These are phyloP conservation scores for Drosophila leonis DNA, from an alignment of 2,888 invertebrate genomes.

Conservation along the genomic window DNA sequence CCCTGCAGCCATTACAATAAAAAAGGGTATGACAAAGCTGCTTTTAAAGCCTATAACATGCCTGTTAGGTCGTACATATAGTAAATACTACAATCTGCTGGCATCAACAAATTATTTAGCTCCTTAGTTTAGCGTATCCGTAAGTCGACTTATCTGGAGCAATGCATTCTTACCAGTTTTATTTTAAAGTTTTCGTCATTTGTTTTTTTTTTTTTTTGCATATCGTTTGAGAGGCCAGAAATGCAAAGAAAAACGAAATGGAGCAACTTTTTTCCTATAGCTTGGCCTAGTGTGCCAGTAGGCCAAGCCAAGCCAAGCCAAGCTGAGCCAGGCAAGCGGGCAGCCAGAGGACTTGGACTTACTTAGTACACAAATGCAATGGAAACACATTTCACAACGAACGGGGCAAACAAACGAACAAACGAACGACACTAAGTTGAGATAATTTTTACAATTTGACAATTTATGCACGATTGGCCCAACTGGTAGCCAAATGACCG, in stretches of 20 bases:
- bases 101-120: neutral
- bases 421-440: conserved; percentile 69
- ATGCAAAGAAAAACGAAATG: conserved; percentile 65
- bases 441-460: conserved; percentile 83
- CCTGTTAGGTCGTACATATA: neutral
- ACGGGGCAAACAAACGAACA: conserved; percentile 38
- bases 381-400: conserved; percentile 76
- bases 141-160: neutral
- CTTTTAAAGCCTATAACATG: neutral
- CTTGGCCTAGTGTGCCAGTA: conserved; percentile 25
- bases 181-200: conserved; percentile 24
- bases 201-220: conserved; percentile 54
- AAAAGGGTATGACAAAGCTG: neutral
- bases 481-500: conserved; percentile 37
- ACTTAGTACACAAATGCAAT: conserved; percentile 63
- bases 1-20: neutral
- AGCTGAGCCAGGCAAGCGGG: conserved; percentile 16
- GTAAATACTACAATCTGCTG: neutral
- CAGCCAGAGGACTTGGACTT: conserved; percentile 42
- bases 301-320: conserved; percentile 27
- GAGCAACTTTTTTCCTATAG: conserved; percentile 55
- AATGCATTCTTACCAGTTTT: neutral
- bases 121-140: conserved; percentile 8
- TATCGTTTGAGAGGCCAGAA: conserved; percentile 58
- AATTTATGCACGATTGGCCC: conserved; percentile 78